Evolutionary conservation across 2,888 invertebrate species (phyloP).

Genomic region (Nomada goodeniana): DNA sequence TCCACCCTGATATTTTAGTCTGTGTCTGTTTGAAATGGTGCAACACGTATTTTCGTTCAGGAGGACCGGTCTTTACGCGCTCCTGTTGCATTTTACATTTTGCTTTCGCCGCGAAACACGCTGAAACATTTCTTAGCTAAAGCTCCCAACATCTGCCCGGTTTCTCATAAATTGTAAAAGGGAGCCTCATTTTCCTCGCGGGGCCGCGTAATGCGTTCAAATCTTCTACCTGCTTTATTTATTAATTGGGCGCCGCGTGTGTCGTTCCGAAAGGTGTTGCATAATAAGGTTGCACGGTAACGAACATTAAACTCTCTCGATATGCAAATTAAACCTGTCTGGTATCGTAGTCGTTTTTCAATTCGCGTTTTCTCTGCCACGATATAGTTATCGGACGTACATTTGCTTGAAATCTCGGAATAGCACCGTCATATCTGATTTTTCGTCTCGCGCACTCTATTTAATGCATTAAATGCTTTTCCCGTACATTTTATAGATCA

Average conservation of each 20-base stretch:
- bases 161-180: slow-evolving; percentile 16
- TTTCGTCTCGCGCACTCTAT: too few species aligned
- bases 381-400: too few species aligned
- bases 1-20: neutral
- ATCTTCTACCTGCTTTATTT: slow-evolving; percentile 27
- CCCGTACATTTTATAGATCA: too few species aligned
- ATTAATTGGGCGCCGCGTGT: slow-evolving; percentile 12
- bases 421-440: too few species aligned
- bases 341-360: too few species aligned
- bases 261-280: neutral
- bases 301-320: neutral
- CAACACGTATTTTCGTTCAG: neutral
- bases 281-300: neutral
- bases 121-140: slow-evolving; percentile 5
- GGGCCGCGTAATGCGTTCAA: slow-evolving; percentile 20
- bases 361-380: too few species aligned
- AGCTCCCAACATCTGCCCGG: neutral
- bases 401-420: too few species aligned
- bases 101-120: neutral
- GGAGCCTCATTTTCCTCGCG: slow-evolving; percentile 12
- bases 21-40: neutral
- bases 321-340: neutral
- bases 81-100: slow-evolving; percentile 20
- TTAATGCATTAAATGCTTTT: too few species aligned
- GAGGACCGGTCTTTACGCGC: neutral